Evolutionary conservation across 2,888 invertebrate species (phyloP), one percentile per base, ranked within the genome.

Genomic region (Agapetus fuscipes): DNA sequence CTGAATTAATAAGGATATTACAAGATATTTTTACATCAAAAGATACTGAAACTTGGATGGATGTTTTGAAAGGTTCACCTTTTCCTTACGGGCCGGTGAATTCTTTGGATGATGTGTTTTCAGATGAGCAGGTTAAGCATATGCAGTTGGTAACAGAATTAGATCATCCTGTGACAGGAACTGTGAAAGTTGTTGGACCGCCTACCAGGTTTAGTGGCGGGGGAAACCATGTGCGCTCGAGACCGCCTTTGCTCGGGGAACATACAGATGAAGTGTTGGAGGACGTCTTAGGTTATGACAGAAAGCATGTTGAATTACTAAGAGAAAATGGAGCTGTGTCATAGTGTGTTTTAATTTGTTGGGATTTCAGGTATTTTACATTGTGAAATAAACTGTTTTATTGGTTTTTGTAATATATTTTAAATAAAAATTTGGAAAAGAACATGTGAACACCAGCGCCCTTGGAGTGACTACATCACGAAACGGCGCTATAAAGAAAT

Each of bases 21-120:
- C 68, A 72, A 43, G 56, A 71, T 0, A 67, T 76, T 38, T 70
- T 83, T 36, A 52, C 57, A n/a, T 65, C 62, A 0, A 81, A 83
- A 56, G 75, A 78, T 0, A 83, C 79, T 34, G 66, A 72, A 16
- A 78, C 88, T 54, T 95, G 94, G 94, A 61, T 74, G 44, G 50
- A 58, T 1, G 55, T 77, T 27, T 83, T 96, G 51, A 74, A 81
- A 39, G 76, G 76, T 12, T 78, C 80, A 1, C 66, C 80, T 2
- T 89, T 94, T 58, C 91, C 96, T 0, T 84, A 81, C 53, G 95
- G 93, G 0, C 91, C 93, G 0, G 78, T 97, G 3, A 96, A 97
- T 63, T 80, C 72, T 28, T 78, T 96, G 61, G 64, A 75, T 46
- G 79, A 89, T 62, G 88, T 87, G 0, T 96, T 96, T 59, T 72